Conservation (phyloP, 2,113 vertebrate genomes). For the Ammospiza nelsoni region DNA sequence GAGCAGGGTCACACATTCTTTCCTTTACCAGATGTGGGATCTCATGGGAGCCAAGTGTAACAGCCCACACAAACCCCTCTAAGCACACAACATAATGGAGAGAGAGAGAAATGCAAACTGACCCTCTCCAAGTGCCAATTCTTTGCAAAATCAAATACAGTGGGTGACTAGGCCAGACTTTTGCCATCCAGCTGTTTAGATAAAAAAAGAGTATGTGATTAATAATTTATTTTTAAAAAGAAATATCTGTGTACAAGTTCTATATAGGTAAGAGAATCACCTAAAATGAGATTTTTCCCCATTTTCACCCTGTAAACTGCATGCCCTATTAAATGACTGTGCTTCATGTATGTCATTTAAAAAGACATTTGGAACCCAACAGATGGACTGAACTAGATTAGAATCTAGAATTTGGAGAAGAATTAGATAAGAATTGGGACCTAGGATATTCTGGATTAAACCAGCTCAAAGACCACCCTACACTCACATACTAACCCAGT, state of each 20-base stretch:
- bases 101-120: not conserved
- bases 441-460: not conserved
- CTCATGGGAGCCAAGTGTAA: not conserved
- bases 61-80: not conserved
- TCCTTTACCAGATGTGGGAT: conserved; percentile 38
- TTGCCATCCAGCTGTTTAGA: not conserved
- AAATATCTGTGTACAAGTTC: not conserved
- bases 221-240: not conserved
- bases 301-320: not conserved
- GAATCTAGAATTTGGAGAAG: not conserved
- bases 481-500: not conserved
- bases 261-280: not conserved
- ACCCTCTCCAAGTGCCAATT: not conserved
- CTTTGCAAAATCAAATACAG: conserved; percentile 44
- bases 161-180: not conserved
- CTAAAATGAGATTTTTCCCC: not conserved
- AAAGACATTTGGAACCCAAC: not conserved
- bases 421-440: not conserved
- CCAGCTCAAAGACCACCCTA: not conserved
- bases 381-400: not conserved
- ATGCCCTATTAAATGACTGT: not conserved
- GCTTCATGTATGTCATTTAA: not conserved
- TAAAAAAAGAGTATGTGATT: not conserved
- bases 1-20: conserved; percentile 9
- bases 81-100: not conserved